phyloP scores from a whole-genome alignment of 2,888 invertebrate species.

The Taphrorychus bicolor region DNA sequence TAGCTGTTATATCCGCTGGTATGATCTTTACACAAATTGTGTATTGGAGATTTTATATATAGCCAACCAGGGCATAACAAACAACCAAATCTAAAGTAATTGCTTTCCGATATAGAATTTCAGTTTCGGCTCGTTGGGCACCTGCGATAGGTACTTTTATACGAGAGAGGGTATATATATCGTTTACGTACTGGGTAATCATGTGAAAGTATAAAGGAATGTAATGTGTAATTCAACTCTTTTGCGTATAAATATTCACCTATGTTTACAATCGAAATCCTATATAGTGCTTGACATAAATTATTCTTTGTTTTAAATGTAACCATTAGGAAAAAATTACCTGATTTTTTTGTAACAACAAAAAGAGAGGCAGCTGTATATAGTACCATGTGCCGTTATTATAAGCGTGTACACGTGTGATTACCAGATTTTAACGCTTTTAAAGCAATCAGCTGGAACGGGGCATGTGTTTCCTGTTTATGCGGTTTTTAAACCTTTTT shows the following conservation, averaged over 20 bases:
- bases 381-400: constrained; percentile 12
- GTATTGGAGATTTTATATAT: not conserved
- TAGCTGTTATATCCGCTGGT: not conserved
- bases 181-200: not conserved
- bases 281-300: no score
- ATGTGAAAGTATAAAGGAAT: constrained; percentile 4
- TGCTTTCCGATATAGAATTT: constrained; percentile 10
- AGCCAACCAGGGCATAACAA: constrained; percentile 9
- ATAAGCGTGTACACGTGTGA: constrained; percentile 18
- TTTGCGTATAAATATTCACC: not conserved
- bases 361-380: constrained; percentile 11
- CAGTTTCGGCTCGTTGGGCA: constrained; percentile 14
- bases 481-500: not conserved
- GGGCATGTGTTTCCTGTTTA: constrained; percentile 29
- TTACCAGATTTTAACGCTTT: constrained; percentile 23
- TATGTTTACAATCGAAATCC: not conserved
- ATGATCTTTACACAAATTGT: not conserved
- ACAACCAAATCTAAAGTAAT: constrained; percentile 12
- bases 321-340: no score
- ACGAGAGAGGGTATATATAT: not conserved
- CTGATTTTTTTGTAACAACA: not conserved
- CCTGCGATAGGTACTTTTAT: not conserved
- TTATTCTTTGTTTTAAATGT: no score
- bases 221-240: not conserved
- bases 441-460: constrained; percentile 17